These are phyloP conservation scores for Ennomos quercinarius DNA, from an alignment of 2,888 invertebrate genomes.

Conservation along the genomic window DNA sequence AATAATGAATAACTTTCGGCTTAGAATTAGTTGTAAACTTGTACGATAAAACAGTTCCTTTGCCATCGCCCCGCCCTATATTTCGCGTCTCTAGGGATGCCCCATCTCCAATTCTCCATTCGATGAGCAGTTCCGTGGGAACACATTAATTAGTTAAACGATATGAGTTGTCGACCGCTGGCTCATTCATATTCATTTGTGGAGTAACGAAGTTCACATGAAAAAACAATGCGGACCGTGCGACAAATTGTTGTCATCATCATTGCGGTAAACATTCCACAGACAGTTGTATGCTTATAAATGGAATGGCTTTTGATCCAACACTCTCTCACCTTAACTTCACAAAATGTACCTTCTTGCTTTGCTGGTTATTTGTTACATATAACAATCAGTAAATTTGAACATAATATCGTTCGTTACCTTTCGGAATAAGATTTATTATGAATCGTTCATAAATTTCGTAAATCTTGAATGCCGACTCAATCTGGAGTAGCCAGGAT, in stretches of 20 bases:
- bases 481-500: background rate
- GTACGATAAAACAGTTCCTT: background rate
- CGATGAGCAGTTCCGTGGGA: slow-evolving; percentile 67
- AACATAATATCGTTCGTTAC: too few relatives aligned
- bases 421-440: too few relatives aligned
- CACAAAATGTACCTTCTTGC: too few relatives aligned
- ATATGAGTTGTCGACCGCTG: slow-evolving; percentile 59
- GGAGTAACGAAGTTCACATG: slow-evolving; percentile 61
- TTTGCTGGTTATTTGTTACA: too few relatives aligned
- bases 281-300: slow-evolving; percentile 25
- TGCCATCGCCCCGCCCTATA: background rate
- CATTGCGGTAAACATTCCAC: slow-evolving; percentile 31
- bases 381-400: too few relatives aligned
- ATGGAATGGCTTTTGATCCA: slow-evolving; percentile 30
- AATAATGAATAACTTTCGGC: too few relatives aligned
- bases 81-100: slow-evolving; percentile 65
- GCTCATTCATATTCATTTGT: slow-evolving; percentile 70
- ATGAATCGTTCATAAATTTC: too few relatives aligned
- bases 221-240: slow-evolving; percentile 55
- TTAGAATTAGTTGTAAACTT: too few relatives aligned
- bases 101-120: slow-evolving; percentile 15
- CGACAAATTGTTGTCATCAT: slow-evolving; percentile 50
- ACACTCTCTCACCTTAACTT: background rate
- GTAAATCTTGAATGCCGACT: slow-evolving; percentile 15
- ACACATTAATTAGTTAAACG: slow-evolving; percentile 77